These are phyloP conservation scores for Enteromius thamalakanensis DNA, from an alignment of 2,797 vertebrate genomes.

Conservation along the genomic window DNA sequence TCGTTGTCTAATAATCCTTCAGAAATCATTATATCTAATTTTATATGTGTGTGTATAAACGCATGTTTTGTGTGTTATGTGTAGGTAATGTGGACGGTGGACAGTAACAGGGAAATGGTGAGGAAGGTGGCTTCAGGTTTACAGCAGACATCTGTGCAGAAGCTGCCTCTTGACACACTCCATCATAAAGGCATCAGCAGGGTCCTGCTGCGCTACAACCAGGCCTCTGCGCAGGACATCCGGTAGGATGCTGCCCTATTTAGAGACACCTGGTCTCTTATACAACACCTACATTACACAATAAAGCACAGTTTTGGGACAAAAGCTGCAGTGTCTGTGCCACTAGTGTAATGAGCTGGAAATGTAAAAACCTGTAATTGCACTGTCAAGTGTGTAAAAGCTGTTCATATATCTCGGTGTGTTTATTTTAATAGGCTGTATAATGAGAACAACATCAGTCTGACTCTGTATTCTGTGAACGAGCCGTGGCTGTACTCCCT, in stretches of 20 bases:
- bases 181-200: slow-evolving; percentile 79
- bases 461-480: slow-evolving; percentile 90
- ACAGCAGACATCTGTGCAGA: slow-evolving; percentile 85
- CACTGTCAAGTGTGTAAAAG: background rate
- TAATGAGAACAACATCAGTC: slow-evolving; percentile 78
- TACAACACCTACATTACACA: background rate
- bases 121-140: slow-evolving; percentile 82
- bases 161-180: slow-evolving; percentile 73
- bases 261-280: slow-evolving; percentile 5
- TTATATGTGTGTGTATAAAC: background rate
- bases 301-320: background rate
- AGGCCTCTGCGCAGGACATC: slow-evolving; percentile 83
- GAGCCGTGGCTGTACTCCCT: slow-evolving; percentile 94
- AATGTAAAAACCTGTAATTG: slow-evolving; percentile 15
- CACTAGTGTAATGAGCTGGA: background rate
- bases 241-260: slow-evolving; percentile 70
- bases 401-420: background rate
- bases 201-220: slow-evolving; percentile 90
- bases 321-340: background rate
- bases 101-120: slow-evolving; percentile 80
- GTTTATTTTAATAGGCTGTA: slow-evolving; percentile 79
- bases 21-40: background rate
- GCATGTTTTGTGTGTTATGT: background rate
- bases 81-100: slow-evolving; percentile 92
- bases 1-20: background rate